Evolutionary conservation across 2,797 vertebrate species (phyloP), one percentile per base, ranked within the genome.

Genomic region (Acanthurus tractus): DNA sequence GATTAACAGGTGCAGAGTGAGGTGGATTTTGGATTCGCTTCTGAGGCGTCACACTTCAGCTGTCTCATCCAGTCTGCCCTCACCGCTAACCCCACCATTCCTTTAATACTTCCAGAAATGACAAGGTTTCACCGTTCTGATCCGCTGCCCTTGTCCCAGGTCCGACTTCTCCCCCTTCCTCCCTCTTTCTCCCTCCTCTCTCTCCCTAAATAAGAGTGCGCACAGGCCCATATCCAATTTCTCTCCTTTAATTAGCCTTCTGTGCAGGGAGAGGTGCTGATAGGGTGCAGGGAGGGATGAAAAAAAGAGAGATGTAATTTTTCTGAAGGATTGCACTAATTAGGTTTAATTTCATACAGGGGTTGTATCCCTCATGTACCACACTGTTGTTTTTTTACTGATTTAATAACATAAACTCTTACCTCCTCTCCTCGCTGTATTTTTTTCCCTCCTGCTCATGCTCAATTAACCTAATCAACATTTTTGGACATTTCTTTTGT

Each of bases 201-300:
- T 79, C 69, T 81, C 74, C 25, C 69, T 82, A 77, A 87, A 92
- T 94, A 92, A 89, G 83, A 86, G 84, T 88, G 88, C 6, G 86
- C 93, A 94, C 65, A 71, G 82, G 86, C 82, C 92, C 91, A 86
- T 93, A 86, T 95, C 93, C 93, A 95, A 94, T 95, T 92, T 89
- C 86, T 92, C 77, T 85, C 55, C 83, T 90, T 93, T 94, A 95
- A 95, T 95, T 95, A 94, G 89, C 76, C 83, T 67, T 86, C 86
- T 76, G 76, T 65, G 77, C 75, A 63, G 58, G 77, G 63, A 79
- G 73, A 78, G 34, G 69, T 74, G 48, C 74, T 70, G 85, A 70
- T 76, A 85, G 75, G 67, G 65, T 81, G 72, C 38, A 18, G n/a
- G 48, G 62, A 79, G 45, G 71, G 76, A 81, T 84, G 76, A 66